These are phyloP conservation scores for Xerus rutilus DNA, from an alignment of 2,797 vertebrate species.

Conservation along the genomic window DNA sequence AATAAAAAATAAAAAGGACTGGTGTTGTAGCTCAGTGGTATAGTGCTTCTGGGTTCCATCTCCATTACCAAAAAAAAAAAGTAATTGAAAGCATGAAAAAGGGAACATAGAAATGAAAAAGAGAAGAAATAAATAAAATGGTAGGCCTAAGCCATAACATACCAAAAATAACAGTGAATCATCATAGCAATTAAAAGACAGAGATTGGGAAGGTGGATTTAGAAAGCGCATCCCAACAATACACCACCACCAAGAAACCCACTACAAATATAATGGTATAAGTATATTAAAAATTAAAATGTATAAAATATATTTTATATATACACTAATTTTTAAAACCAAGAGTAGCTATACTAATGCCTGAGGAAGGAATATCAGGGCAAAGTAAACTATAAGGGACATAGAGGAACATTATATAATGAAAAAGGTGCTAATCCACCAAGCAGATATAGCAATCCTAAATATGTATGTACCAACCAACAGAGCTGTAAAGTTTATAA, in stretches of 20 bases:
- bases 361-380: conserved; percentile 6
- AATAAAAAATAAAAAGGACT: too few relatives aligned
- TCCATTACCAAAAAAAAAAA: too few relatives aligned
- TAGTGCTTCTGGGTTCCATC: too few relatives aligned
- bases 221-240: background rate
- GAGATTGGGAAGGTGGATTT: background rate
- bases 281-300: background rate
- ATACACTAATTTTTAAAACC: background rate
- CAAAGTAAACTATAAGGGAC: background rate
- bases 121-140: background rate
- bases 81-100: background rate
- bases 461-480: conserved; percentile 3
- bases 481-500: background rate
- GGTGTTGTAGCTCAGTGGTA: too few relatives aligned
- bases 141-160: background rate
- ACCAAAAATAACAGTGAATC: conserved; percentile 16
- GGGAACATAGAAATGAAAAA: background rate
- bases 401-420: background rate
- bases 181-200: conserved; percentile 20
- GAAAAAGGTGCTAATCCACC: background rate
- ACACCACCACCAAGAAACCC: background rate
- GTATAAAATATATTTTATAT: background rate
- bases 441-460: background rate
- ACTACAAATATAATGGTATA: background rate
- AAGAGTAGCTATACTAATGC: background rate